Percentiles rank a stretch among this genome's conserved stretches.
Conservation (phyloP, 1,140 invertebrate genomes). For the Fragariocoptes setiger region DNA sequence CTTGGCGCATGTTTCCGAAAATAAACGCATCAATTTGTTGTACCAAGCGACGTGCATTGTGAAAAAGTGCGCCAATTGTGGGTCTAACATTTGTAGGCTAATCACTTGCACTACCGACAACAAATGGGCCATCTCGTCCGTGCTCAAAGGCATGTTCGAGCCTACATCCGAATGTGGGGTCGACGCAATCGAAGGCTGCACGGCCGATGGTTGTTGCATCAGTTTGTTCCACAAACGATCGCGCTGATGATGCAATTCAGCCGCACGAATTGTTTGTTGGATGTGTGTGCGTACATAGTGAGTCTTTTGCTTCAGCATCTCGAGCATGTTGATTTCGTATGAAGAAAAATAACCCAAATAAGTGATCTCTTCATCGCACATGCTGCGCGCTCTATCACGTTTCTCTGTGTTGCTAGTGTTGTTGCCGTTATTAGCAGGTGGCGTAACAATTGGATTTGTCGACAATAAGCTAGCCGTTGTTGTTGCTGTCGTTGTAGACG, state of each 20-base stretch:
- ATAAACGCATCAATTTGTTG: slow-evolving; percentile 25
- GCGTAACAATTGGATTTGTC: too few relatives aligned
- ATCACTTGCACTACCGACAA: slow-evolving; percentile 25
- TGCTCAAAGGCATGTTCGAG: not conserved
- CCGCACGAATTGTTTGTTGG: slow-evolving; percentile 27
- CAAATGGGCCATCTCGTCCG: slow-evolving; percentile 30
- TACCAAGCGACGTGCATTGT: slow-evolving; percentile 34
- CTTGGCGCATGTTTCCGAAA: slow-evolving; percentile 27
- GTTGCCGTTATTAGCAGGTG: too few relatives aligned
- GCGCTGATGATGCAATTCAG: slow-evolving; percentile 32
- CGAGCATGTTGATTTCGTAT: slow-evolving; percentile 36
- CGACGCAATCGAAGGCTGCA: too few relatives aligned
- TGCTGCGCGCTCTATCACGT: not conserved
- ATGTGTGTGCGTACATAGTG: slow-evolving; percentile 26
- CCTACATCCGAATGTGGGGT: too few relatives aligned
- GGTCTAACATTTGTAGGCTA: slow-evolving; percentile 26
- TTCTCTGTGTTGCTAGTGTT: not conserved
- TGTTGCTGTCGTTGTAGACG: too few relatives aligned
- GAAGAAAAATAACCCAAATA: slow-evolving; percentile 41
- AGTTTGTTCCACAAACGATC: slow-evolving; percentile 38
- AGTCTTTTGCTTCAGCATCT: slow-evolving; percentile 29
- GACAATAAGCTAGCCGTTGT: too few relatives aligned
- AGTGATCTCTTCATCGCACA: slow-evolving; percentile 26
- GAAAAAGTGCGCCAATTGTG: slow-evolving; percentile 24
- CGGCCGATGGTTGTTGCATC: slow-evolving; percentile 16